Base-by-base conservation (phyloP, 1,140 invertebrate species). In the Leptinotarsa texana region DNA sequence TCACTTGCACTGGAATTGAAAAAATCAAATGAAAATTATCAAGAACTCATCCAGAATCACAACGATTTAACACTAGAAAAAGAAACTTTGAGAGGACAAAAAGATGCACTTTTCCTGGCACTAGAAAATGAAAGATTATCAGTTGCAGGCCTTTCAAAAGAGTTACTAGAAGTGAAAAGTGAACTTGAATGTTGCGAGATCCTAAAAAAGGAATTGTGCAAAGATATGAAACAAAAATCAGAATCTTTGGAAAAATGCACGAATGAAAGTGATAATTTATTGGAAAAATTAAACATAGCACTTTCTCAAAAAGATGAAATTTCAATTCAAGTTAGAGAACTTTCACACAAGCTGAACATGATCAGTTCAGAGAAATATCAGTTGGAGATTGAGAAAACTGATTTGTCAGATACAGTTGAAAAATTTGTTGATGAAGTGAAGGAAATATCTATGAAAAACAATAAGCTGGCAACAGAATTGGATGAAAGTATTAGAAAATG, bases 371-470 rank as follows among this genome's bases (percentile, higher is more conserved):
- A 65, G 1, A 65, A 24, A 27, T 24, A 17, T 22, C 21, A 65
- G 13, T 65, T 65, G 21, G 21, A 17, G 63, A 13, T 15, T 22
- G 13, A 65, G 2, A 65, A 11, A 21, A 33, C 15, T 65, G 63
- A 65, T 18, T 65, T 65, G 13, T 65, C 22, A 22, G 21, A 65
- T 24, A 65, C 15, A 65, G 21, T 65, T 65, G 63, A 65, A 57
- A 57, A 57, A 57, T 57, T 1, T 57, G n/a, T 5, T 57, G n/a
- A 18, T 18, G 17, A 18, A 57, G 15, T 57, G 51, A n/a, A 57
- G 17, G 51, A 4, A 57, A n/a, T 18, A n/a, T 57, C 51, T 57
- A 15, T 57, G 15, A 57, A 57, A 57, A 57, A 57, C 17, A 1
- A 57, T 17, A 3, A 57, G n/a, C 51, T 57, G 15, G 4, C 51